Evolutionary conservation across 2,888 invertebrate genomes (phyloP).

Genomic region (Plebejus argus): DNA sequence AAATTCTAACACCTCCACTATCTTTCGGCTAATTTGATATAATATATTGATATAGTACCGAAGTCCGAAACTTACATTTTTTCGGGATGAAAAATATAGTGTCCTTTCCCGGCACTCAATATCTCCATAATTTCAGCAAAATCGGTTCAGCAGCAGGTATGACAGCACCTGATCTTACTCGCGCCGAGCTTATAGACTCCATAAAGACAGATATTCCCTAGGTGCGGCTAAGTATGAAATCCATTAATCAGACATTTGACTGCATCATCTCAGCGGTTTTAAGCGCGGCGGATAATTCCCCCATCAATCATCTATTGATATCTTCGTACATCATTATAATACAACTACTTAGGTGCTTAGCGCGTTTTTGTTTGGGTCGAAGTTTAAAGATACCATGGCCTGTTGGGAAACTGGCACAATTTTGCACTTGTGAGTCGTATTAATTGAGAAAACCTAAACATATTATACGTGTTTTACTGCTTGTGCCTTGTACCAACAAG

Average conservation of each 20-base stretch:
- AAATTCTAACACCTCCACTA: no score
- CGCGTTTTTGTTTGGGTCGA: not conserved
- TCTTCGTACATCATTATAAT: not conserved
- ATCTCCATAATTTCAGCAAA: no score
- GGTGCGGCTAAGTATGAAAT: not conserved
- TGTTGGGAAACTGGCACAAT: not conserved
- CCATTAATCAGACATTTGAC: conserved; percentile 16
- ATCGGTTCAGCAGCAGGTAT: no score
- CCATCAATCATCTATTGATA: conserved; percentile 3
- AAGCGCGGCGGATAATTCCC: not conserved
- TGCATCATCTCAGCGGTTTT: not conserved
- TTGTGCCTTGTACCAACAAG: no score
- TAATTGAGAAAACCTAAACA: not conserved
- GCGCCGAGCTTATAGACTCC: not conserved
- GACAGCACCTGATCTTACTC: not conserved
- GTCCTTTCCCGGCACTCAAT: no score
- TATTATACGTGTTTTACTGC: no score
- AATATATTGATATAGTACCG: no score
- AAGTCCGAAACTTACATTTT: no score
- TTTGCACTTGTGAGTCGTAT: not conserved
- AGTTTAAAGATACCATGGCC: not conserved
- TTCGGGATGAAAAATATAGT: no score
- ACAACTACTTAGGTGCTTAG: not conserved
- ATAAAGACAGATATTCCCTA: not conserved
- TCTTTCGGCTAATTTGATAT: no score